These are phyloP conservation scores for Drosophila biarmipes DNA, from an alignment of 1,140 invertebrate species.

Conservation along the genomic window DNA sequence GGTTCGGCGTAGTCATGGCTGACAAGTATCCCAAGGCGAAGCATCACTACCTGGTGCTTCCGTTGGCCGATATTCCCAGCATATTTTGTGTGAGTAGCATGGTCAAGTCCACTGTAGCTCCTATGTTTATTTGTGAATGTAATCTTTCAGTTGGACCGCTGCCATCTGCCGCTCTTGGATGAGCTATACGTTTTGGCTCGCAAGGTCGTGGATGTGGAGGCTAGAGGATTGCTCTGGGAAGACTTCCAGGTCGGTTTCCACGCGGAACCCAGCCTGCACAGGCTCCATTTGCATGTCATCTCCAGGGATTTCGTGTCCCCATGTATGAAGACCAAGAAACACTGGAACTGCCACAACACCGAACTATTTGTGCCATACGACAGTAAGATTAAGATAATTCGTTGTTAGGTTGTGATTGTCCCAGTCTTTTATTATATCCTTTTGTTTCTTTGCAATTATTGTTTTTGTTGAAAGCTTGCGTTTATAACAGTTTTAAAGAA, in stretches of 20 bases:
- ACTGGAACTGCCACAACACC: slow-evolving; percentile 96
- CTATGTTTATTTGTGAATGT: not conserved
- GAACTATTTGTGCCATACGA: slow-evolving; percentile 90
- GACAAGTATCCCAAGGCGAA: slow-evolving; percentile 92
- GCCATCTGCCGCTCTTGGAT: slow-evolving; percentile 89
- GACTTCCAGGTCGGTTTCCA: slow-evolving; percentile 91
- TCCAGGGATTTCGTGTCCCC: slow-evolving; percentile 94
- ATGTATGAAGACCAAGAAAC: slow-evolving; percentile 92
- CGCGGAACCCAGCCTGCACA: slow-evolving; percentile 93
- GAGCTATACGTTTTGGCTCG: slow-evolving; percentile 90
- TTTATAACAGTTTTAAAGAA: no score
- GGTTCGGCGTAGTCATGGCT: slow-evolving; percentile 89
- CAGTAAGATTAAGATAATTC: slow-evolving; percentile 85
- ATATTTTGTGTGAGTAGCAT: slow-evolving; percentile 85
- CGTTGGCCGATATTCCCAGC: slow-evolving; percentile 89
- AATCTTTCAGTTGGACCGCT: slow-evolving; percentile 84
- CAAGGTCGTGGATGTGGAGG: slow-evolving; percentile 85
- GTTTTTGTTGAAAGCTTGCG: no score
- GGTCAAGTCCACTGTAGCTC: not conserved
- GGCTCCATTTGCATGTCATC: slow-evolving; percentile 94
- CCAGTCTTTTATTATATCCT: no score
- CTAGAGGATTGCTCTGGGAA: slow-evolving; percentile 84
- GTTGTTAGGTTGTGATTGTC: not conserved
- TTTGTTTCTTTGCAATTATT: no score
- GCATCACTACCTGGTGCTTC: slow-evolving; percentile 92